These are phyloP conservation scores for Gyps fulvus DNA, from an alignment of 2,113 vertebrate genomes.

Conservation along the genomic window DNA sequence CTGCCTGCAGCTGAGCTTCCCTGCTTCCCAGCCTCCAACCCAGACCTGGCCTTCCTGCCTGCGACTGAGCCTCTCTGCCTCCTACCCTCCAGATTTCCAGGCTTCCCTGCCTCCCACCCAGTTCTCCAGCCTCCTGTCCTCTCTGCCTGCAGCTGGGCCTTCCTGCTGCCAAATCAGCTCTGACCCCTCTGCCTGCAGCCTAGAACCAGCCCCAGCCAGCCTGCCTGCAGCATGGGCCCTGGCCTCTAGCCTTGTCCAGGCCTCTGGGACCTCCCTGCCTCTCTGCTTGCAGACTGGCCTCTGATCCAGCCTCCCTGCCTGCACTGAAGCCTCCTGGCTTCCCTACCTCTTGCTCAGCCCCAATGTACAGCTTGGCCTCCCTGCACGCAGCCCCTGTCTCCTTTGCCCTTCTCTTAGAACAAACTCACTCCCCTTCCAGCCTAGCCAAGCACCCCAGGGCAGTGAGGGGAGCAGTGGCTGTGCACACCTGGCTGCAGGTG, in stretches of 20 bases:
- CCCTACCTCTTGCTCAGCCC: background rate
- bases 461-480: background rate
- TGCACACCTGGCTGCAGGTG: background rate
- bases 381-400: background rate
- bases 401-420: background rate
- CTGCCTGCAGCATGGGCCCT: background rate
- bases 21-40: background rate
- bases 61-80: background rate
- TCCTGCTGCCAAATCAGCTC: background rate
- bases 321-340: rapidly evolving
- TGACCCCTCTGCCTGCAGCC: background rate
- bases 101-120: background rate
- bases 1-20: background rate
- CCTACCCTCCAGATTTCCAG: background rate
- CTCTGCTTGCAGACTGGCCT: background rate
- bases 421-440: background rate
- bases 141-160: background rate
- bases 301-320: background rate
- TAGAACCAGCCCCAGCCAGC: too few species aligned
- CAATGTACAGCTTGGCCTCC: background rate
- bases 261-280: background rate
- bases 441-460: background rate
- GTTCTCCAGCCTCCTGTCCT: background rate
- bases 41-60: background rate
- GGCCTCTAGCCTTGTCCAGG: background rate